A percentile compares a stretch with the other conserved stretches of the same genome.
Conservation (phyloP, 2,888 invertebrate species). For the Cataglyphis altisquamis region DNA sequence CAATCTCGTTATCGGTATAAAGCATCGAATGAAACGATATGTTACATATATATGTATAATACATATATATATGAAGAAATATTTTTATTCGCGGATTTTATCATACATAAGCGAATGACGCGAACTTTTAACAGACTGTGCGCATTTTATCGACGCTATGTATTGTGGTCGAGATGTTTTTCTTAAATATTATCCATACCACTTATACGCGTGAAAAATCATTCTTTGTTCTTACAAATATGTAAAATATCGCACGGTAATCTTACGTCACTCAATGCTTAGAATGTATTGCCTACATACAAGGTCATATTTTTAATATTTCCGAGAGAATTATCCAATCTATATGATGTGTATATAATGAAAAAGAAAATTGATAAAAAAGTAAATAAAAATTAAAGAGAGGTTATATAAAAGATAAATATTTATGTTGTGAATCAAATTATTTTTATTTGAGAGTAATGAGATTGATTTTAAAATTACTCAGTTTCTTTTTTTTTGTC, state of each 20-base stretch:
- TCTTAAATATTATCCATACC: neutral
- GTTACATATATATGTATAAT: neutral
- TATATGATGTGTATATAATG: neutral
- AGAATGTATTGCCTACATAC: neutral
- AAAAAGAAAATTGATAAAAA: neutral
- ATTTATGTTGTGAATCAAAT: neutral
- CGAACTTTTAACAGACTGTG: neutral
- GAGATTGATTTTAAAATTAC: neutral
- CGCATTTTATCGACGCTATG: neutral
- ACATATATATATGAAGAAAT: neutral
- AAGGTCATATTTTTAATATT: slow-evolving; percentile 9
- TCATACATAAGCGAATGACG: neutral
- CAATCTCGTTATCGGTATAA: neutral
- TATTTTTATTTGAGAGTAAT: neutral
- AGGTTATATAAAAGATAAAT: neutral
- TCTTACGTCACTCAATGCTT: neutral
- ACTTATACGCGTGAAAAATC: neutral
- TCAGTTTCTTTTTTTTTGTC: neutral
- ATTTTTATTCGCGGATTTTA: neutral
- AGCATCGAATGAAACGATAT: neutral
- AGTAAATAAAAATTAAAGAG: neutral
- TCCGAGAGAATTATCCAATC: neutral
- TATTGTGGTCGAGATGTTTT: neutral
- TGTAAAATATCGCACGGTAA: neutral
- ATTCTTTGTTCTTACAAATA: neutral